These are phyloP conservation scores for Toxotes lorentzi DNA, from an alignment of 2,797 vertebrate genomes.

Conservation along the genomic window DNA sequence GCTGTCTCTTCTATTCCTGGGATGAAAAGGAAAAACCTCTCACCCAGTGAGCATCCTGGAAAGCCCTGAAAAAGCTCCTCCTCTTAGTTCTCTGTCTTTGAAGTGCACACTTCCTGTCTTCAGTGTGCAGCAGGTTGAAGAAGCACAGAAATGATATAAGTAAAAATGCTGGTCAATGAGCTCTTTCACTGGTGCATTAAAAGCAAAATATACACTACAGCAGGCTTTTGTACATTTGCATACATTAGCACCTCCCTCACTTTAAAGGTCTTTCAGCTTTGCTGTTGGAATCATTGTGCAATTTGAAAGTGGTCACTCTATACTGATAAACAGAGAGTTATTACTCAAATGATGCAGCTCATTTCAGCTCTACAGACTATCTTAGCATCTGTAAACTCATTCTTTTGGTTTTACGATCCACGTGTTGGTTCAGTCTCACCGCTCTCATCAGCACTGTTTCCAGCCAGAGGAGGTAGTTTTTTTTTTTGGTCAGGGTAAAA, in stretches of 20 bases:
- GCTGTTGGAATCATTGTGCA: no score
- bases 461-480: no score
- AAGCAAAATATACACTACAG: not conserved
- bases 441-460: no score
- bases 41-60: conserved; percentile 70
- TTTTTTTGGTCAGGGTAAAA: no score
- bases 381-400: no score
- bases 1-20: conserved; percentile 70
- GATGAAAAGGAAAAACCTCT: conserved; percentile 70
- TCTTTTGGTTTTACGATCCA: no score
- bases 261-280: not conserved
- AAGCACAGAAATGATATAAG: conserved; percentile 24
- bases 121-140: conserved; percentile 31
- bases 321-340: no score
- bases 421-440: no score
- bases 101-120: conserved; percentile 69
- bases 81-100: conserved; percentile 63
- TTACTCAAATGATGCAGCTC: no score
- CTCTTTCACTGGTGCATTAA: conserved; percentile 33
- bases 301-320: no score
- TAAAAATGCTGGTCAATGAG: conserved; percentile 47
- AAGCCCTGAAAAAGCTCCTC: conserved; percentile 54
- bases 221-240: not conserved
- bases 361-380: no score
- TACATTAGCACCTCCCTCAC: not conserved